Evolutionary conservation across 2,888 invertebrate species (phyloP).

Genomic region (Sisyra nigra): DNA sequence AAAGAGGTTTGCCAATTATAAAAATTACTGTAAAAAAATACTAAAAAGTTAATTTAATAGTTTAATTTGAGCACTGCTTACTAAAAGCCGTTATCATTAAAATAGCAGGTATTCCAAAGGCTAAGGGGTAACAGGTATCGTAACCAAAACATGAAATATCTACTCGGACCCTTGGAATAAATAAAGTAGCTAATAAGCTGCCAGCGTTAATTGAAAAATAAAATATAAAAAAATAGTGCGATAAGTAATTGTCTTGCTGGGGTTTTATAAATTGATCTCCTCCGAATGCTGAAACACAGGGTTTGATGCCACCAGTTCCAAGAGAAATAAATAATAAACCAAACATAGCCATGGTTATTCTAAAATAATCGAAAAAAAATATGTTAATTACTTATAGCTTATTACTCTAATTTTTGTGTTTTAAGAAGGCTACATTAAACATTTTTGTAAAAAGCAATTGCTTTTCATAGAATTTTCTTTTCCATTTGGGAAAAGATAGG

Average conservation of each 20-base stretch:
- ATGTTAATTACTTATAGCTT: too few relatives aligned
- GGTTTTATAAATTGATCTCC: conserved; percentile 83
- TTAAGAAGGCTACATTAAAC: too few relatives aligned
- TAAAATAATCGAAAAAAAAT: neutral
- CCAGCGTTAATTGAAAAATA: conserved; percentile 45
- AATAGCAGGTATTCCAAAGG: conserved; percentile 44
- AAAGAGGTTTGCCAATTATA: conserved; percentile 56
- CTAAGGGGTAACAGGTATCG: conserved; percentile 39
- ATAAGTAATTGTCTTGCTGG: conserved; percentile 39
- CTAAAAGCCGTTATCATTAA: conserved; percentile 42
- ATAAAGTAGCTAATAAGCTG: conserved; percentile 42
- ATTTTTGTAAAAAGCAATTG: too few relatives aligned
- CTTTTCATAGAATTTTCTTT: too few relatives aligned
- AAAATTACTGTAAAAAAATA: conserved; percentile 54
- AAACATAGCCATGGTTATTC: conserved; percentile 36
- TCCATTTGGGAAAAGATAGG: too few relatives aligned
- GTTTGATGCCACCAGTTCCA: conserved; percentile 92
- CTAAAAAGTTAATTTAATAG: conserved; percentile 1
- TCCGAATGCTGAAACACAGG: conserved; percentile 89
- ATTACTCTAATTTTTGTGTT: too few relatives aligned
- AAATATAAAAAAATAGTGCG: conserved; percentile 49
- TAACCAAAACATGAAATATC: conserved; percentile 31
- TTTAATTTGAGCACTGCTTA: conserved; percentile 22
- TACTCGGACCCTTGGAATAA: conserved; percentile 45
- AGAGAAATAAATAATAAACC: conserved; percentile 64